These are phyloP conservation scores for Gastracanthus pulcherrimus DNA, from an alignment of 2,888 invertebrate genomes.

Conservation along the genomic window DNA sequence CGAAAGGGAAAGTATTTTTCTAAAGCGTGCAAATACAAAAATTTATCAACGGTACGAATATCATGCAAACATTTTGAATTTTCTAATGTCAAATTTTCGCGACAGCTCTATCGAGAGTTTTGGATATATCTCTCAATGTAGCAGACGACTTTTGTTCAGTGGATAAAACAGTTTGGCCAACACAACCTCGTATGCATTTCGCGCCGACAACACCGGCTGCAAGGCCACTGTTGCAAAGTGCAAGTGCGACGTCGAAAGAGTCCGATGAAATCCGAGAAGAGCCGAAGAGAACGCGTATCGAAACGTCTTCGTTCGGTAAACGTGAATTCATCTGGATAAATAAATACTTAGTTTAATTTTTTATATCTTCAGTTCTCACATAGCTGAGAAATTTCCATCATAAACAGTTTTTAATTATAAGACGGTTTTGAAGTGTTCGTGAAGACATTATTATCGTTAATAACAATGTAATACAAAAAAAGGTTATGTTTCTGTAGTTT, in stretches of 20 bases:
- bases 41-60: neutral
- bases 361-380: no score
- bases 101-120: neutral
- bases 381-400: neutral
- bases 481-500: conserved; percentile 9
- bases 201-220: neutral
- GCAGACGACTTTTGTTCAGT: conserved; percentile 11
- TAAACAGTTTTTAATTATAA: neutral
- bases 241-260: neutral
- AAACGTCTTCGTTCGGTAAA: no score
- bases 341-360: no score
- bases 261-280: neutral
- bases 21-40: neutral
- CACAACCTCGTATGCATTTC: neutral
- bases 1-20: neutral
- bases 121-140: neutral
- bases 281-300: neutral
- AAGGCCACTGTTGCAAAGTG: no score
- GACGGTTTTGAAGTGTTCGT: no score
- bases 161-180: neutral
- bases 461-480: neutral
- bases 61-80: neutral
- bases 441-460: no score
- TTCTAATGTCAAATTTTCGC: neutral
- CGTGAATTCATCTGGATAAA: no score